Conservation (phyloP, 2,797 vertebrate genomes). For the Myiotriccus ornatus region DNA sequence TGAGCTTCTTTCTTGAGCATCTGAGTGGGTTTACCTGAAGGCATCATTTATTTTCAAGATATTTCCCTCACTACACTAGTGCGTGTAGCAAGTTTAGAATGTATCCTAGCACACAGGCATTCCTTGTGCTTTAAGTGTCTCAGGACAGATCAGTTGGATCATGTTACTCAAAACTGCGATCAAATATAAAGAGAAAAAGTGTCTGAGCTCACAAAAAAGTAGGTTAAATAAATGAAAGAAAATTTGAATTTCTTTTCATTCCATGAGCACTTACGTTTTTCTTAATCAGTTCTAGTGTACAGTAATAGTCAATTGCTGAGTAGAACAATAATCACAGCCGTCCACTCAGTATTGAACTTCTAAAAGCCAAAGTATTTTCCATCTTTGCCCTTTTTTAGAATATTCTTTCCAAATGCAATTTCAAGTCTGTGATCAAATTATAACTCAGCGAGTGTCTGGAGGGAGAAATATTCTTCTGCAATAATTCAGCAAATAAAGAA, state of each 20-base stretch:
- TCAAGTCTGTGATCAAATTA: neutral
- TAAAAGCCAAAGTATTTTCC: neutral
- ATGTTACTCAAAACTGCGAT: neutral
- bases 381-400: neutral
- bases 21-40: neutral
- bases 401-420: slow-evolving; percentile 1
- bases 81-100: neutral
- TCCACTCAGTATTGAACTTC: neutral
- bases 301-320: neutral
- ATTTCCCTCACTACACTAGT: neutral
- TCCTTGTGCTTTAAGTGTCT: neutral
- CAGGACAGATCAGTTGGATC: neutral
- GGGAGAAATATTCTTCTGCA: neutral
- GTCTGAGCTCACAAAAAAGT: neutral
- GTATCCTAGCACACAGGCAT: neutral
- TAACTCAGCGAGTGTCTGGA: neutral
- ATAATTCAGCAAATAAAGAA: neutral
- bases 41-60: neutral
- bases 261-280: neutral
- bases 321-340: neutral
- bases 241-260: neutral
- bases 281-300: neutral
- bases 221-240: neutral
- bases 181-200: neutral
- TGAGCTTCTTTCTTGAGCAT: neutral